Percentiles rank a stretch among this genome's conserved stretches.
Evolutionary conservation across 2,113 vertebrate species (phyloP).

Genomic region (zebrafish (Danio rerio)): GRCz12tu NC_133196.1:16133501-16134000

Average conservation of each 20-base stretch:
- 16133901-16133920: slow-evolving; percentile 14
- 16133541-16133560: too few species aligned
- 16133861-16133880: not conserved
- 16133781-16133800: not conserved
- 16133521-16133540: not conserved
- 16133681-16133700: too few species aligned
- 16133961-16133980: slow-evolving; percentile 20
- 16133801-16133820: not conserved
- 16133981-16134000: slow-evolving; percentile 31
- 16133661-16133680: too few species aligned
- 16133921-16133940: not conserved
- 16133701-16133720: too few species aligned
- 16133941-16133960: slow-evolving; percentile 30
- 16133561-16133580: too few species aligned
- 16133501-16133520: not conserved
- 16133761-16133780: not conserved
- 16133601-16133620: too few species aligned
- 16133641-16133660: too few species aligned
- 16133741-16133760: not conserved
- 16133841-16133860: slow-evolving; percentile 13
- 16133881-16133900: slow-evolving; percentile 15
- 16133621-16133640: too few species aligned
- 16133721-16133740: not conserved
- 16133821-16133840: not conserved
- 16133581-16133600: too few species aligned